Evolutionary conservation across 2,113 vertebrate species (phyloP).

Genomic region (Rostratula benghalensis): DNA sequence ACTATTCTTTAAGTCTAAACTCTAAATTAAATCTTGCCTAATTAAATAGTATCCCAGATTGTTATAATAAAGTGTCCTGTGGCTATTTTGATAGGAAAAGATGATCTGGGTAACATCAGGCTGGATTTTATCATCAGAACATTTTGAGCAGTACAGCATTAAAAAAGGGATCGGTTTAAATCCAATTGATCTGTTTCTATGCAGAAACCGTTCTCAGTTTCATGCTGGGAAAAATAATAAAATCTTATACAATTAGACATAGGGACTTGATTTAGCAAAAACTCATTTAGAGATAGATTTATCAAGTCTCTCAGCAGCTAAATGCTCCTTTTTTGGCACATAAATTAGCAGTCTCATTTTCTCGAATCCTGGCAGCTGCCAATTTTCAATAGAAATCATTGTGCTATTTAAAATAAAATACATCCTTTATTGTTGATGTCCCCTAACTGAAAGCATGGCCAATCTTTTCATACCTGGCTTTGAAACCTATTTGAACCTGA

Average conservation of each 20-base stretch:
- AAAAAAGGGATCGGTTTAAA: neutral
- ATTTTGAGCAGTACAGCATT: neutral
- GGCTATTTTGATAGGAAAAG: neutral
- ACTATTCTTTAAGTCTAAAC: neutral
- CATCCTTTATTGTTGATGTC: neutral
- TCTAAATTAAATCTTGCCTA: neutral
- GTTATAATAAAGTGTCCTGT: neutral
- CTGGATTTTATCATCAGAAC: neutral
- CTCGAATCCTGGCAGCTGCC: constrained; percentile 13
- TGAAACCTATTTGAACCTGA: neutral
- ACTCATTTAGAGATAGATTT: neutral
- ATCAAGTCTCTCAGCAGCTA: neutral
- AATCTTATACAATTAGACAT: neutral
- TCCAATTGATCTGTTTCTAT: neutral
- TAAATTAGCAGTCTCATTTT: constrained; percentile 13
- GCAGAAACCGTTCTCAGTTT: neutral
- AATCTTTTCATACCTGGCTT: neutral
- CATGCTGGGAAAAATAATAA: neutral
- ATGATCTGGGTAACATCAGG: neutral
- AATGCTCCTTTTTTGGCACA: neutral
- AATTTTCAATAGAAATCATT: neutral
- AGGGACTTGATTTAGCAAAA: constrained; percentile 3
- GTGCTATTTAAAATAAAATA: neutral
- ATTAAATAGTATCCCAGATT: neutral
- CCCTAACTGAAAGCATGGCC: neutral